A percentile compares a stretch with the other conserved stretches of the same genome.
phyloP scores from a whole-genome alignment of 2,113 vertebrate species.

The Leucoraja erinaceus region DNA sequence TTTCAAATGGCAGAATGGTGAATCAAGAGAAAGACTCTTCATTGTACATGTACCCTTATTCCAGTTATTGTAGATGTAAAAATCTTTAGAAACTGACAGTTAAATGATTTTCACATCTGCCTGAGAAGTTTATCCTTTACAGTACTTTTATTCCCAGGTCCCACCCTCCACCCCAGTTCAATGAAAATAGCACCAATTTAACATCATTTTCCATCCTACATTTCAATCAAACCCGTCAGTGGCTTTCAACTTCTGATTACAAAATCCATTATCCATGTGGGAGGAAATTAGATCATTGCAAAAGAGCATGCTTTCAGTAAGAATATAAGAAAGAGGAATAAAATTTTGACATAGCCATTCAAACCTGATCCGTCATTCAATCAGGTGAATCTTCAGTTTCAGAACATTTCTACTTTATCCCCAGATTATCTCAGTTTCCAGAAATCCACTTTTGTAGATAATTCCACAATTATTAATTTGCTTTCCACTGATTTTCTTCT shows the following conservation, averaged over 20 bases:
- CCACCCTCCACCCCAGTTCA: background rate
- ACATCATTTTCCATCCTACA: background rate
- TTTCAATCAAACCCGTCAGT: background rate
- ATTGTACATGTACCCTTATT: background rate
- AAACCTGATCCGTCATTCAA: no score
- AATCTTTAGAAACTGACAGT: background rate
- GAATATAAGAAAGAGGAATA: no score
- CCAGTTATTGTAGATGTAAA: constrained; percentile 6
- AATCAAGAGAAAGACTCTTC: background rate
- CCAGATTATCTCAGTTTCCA: no score
- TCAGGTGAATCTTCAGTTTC: no score
- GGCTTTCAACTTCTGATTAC: constrained; percentile 5
- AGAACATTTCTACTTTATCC: no score
- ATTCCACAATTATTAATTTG: no score
- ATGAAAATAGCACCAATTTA: background rate
- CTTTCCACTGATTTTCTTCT: no score
- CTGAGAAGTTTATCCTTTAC: background rate
- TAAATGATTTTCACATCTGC: background rate
- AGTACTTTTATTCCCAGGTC: background rate
- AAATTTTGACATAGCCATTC: no score
- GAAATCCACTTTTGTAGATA: no score
- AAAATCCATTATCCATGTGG: constrained; percentile 22
- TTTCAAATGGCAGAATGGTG: background rate
- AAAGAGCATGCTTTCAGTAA: background rate
- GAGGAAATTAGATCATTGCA: constrained; percentile 29